Evolutionary conservation across 2,888 invertebrate species (phyloP).

Genomic region (Patella caerulea): DNA sequence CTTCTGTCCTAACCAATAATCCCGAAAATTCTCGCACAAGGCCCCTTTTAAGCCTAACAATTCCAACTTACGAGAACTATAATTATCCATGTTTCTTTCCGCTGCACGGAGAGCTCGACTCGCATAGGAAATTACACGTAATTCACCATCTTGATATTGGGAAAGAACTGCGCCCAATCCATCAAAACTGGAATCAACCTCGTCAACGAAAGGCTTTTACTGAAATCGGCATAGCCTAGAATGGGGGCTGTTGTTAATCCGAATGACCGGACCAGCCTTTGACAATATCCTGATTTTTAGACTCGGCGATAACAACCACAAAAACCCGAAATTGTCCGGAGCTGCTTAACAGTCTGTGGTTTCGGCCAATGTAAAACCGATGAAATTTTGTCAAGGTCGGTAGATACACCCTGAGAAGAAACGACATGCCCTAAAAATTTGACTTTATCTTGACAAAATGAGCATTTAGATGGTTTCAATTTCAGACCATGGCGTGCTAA

Average conservation of each 20-base stretch:
- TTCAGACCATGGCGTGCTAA: slow-evolving; percentile 35
- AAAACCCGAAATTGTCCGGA: slow-evolving; percentile 33
- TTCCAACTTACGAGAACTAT: slow-evolving; percentile 35
- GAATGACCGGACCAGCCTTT: slow-evolving; percentile 29
- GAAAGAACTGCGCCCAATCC: slow-evolving; percentile 35
- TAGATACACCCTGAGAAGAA: slow-evolving; percentile 14
- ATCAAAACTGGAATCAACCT: slow-evolving; percentile 29
- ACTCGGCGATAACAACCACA: slow-evolving; percentile 31
- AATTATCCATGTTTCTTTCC: slow-evolving; percentile 29
- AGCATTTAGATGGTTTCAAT: slow-evolving; percentile 40
- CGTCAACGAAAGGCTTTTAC: slow-evolving; percentile 27
- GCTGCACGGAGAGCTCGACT: slow-evolving; percentile 21
- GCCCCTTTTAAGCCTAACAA: slow-evolving; percentile 40
- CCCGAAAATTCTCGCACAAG: slow-evolving; percentile 29
- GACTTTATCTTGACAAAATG: slow-evolving; percentile 24
- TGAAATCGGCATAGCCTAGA: slow-evolving; percentile 35
- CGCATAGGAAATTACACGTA: slow-evolving; percentile 32
- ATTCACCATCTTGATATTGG: slow-evolving; percentile 31
- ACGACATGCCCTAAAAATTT: slow-evolving; percentile 34
- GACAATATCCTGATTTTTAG: not conserved
- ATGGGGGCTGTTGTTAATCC: slow-evolving; percentile 32
- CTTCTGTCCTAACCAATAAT: slow-evolving; percentile 19
- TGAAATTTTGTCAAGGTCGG: slow-evolving; percentile 20
- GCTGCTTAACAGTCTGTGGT: slow-evolving; percentile 14
- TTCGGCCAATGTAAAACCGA: slow-evolving; percentile 20